A percentile compares a stretch with the other conserved stretches of the same genome.
These are phyloP conservation scores for Bombus difficillimus DNA, from an alignment of 1,140 invertebrate genomes.

Conservation along the genomic window DNA sequence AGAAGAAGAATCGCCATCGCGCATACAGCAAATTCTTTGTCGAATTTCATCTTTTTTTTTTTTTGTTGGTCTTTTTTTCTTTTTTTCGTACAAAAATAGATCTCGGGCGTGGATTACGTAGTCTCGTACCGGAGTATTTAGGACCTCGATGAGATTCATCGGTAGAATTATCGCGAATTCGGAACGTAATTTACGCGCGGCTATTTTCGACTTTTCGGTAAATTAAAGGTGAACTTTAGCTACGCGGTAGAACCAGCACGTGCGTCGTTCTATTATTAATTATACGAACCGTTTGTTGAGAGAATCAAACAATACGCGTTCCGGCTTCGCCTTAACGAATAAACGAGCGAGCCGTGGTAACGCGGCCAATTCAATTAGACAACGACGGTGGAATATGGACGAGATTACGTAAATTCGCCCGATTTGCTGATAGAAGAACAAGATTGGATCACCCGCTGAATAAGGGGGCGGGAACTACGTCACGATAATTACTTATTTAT, in stretches of 20 bases:
- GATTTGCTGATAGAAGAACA: slow-evolving; percentile 57
- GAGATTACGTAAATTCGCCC: slow-evolving; percentile 68
- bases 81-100: slow-evolving; percentile 78
- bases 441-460: slow-evolving; percentile 69
- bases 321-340: background rate
- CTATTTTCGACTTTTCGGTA: background rate
- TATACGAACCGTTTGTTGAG: background rate
- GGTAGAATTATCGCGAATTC: background rate
- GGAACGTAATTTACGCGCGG: background rate
- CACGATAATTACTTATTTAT: slow-evolving; percentile 57
- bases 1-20: background rate
- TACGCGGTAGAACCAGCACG: no score
- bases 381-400: slow-evolving; percentile 47
- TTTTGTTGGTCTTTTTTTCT: background rate
- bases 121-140: slow-evolving; percentile 61
- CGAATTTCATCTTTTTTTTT: background rate
- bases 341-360: background rate
- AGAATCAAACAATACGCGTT: background rate
- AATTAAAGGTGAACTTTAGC: background rate
- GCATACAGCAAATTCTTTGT: background rate
- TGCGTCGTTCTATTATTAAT: background rate
- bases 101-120: slow-evolving; percentile 69
- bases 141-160: slow-evolving; percentile 30
- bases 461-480: slow-evolving; percentile 61
- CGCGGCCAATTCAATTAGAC: slow-evolving; percentile 52